These are phyloP conservation scores for Microctenopoma steveboyesi DNA, from an alignment of 2,797 vertebrate species.

Conservation along the genomic window DNA sequence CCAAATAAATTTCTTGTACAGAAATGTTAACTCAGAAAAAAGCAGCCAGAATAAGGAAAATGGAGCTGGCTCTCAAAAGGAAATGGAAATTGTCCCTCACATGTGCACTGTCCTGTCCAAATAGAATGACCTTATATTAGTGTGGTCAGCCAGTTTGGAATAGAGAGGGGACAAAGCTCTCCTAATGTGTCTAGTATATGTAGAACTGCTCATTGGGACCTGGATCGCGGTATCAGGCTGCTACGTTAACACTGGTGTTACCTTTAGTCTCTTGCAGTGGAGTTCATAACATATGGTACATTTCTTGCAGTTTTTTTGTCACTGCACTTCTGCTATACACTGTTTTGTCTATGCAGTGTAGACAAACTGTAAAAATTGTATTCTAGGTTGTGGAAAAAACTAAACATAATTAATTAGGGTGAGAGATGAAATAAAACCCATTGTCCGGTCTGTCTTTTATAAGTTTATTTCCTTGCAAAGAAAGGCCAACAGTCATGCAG, in stretches of 20 bases:
- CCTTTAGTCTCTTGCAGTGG: conserved; percentile 11
- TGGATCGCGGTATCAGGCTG: conserved; percentile 19
- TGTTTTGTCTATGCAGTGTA: background rate
- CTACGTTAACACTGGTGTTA: conserved; percentile 31
- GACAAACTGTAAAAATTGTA: background rate
- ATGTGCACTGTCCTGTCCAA: conserved; percentile 23
- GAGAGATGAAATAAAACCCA: no score
- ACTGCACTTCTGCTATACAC: conserved; percentile 1
- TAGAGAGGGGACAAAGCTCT: conserved; percentile 12
- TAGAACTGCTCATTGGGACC: conserved; percentile 33
- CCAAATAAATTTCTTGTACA: conserved; percentile 56
- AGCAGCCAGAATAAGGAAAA: conserved; percentile 24
- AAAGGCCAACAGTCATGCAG: no score
- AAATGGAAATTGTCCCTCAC: conserved; percentile 44
- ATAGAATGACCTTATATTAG: conserved; percentile 37
- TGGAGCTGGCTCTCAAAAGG: conserved; percentile 7
- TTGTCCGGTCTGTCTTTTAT: no score
- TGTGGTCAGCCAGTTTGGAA: conserved; percentile 40
- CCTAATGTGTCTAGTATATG: conserved; percentile 20
- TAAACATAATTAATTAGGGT: no score
- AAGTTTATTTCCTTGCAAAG: no score
- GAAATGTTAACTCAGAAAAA: conserved; percentile 44
- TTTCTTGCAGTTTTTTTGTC: conserved; percentile 13
- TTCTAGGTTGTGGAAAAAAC: no score
- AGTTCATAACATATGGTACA: background rate